Percentiles rank a stretch among this genome's conserved stretches.
Evolutionary conservation across 2,888 invertebrate species (phyloP).

Genomic region (Pantelozetes paolii): DNA sequence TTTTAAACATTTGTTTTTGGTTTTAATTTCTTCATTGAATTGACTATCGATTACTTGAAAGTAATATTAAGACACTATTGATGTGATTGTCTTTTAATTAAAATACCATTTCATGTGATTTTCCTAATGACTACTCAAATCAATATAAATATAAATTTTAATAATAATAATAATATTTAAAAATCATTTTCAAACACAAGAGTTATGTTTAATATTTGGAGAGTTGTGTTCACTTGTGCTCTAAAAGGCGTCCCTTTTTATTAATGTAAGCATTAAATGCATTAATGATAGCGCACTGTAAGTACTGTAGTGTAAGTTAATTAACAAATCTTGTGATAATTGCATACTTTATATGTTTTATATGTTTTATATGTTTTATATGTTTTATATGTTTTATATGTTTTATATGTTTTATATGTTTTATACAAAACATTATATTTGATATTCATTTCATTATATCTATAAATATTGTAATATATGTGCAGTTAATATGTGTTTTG

Average conservation of each 20-base stretch:
- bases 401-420: background rate
- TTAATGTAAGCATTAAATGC: constrained; percentile 19
- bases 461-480: no score
- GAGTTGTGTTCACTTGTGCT: background rate
- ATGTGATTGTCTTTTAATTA: no score
- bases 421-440: no score
- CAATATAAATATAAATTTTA: no score
- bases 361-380: background rate
- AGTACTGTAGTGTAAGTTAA: constrained; percentile 4
- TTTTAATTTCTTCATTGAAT: no score
- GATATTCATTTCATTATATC: no score
- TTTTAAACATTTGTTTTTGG: no score
- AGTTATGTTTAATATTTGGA: background rate
- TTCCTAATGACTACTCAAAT: no score
- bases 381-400: background rate
- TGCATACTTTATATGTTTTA: background rate
- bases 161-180: no score
- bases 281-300: background rate
- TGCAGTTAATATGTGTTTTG: background rate
- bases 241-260: background rate
- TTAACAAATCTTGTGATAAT: constrained; percentile 28
- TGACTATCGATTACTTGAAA: no score
- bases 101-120: no score
- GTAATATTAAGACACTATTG: no score
- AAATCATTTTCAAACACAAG: background rate